These are phyloP conservation scores for Bradypus variegatus DNA, from an alignment of 2,797 vertebrate genomes.

Conservation along the genomic window DNA sequence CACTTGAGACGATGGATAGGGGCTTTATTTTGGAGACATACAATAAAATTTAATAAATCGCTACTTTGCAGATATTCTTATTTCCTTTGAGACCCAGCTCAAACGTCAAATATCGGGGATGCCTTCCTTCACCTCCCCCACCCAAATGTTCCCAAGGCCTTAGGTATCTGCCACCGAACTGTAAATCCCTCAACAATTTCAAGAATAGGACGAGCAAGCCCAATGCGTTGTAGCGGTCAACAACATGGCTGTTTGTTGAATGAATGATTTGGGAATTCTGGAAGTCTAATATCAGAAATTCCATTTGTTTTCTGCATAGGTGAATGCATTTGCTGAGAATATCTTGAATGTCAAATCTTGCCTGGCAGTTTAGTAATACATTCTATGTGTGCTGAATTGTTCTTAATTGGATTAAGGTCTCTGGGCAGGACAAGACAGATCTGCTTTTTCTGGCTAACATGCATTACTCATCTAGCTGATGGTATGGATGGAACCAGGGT, in stretches of 20 bases:
- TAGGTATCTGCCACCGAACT: not conserved
- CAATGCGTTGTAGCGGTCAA: not conserved
- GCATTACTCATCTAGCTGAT: constrained; percentile 18
- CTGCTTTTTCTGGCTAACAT: constrained; percentile 9
- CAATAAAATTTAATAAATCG: not conserved
- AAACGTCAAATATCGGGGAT: not conserved
- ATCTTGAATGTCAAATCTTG: constrained; percentile 43
- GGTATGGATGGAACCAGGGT: not conserved
- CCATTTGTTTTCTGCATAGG: constrained; percentile 38
- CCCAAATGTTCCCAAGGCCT: not conserved
- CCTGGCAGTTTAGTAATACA: constrained; percentile 31
- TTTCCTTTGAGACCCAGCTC: not conserved
- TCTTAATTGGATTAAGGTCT: constrained; percentile 52
- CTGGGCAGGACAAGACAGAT: constrained; percentile 12
- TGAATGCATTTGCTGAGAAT: constrained; percentile 26
- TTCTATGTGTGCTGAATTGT: constrained; percentile 42
- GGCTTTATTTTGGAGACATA: not conserved
- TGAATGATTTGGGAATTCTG: constrained; percentile 35
- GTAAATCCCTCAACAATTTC: not conserved
- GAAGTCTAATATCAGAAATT: constrained; percentile 40
- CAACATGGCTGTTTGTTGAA: not conserved
- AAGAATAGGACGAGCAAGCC: not conserved
- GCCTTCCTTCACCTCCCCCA: not conserved
- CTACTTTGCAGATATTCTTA: constrained; percentile 8
- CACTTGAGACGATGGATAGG: not conserved